These are phyloP conservation scores for Phytoseiulus persimilis DNA, from an alignment of 2,888 invertebrate species.

Conservation along the genomic window DNA sequence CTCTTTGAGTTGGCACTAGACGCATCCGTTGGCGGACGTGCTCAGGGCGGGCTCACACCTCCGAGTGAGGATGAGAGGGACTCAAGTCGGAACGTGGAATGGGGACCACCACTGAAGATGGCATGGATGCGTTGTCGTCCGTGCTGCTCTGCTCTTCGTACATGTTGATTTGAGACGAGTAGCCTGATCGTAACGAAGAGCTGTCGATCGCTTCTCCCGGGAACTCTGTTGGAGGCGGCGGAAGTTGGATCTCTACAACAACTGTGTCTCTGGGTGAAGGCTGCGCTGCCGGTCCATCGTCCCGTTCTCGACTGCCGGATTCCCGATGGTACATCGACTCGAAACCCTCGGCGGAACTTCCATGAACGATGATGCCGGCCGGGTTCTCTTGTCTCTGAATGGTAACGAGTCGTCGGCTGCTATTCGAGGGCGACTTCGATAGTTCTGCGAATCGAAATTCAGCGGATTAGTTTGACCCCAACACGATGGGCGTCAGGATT, in stretches of 20 bases:
- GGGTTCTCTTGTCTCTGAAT: slow-evolving; percentile 31
- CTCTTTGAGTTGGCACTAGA: not conserved
- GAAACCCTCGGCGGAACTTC: slow-evolving; percentile 26
- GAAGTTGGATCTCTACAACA: slow-evolving; percentile 6
- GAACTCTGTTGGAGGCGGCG: slow-evolving; percentile 13
- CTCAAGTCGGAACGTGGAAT: not conserved
- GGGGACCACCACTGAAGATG: slow-evolving; percentile 12
- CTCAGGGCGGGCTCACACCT: slow-evolving; percentile 12
- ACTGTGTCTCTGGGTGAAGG: slow-evolving; percentile 8
- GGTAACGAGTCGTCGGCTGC: slow-evolving; percentile 22
- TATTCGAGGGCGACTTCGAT: slow-evolving; percentile 22
- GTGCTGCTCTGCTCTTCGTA: slow-evolving; percentile 36
- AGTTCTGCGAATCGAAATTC: not conserved
- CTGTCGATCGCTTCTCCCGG: slow-evolving; percentile 13
- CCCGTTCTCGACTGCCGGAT: not conserved
- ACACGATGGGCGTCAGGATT: too few species aligned
- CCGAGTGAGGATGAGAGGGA: slow-evolving; percentile 23
- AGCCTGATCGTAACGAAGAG: not conserved
- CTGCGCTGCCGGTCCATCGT: not conserved
- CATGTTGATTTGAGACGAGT: slow-evolving; percentile 27
- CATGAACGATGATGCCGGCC: slow-evolving; percentile 23
- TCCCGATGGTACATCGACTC: slow-evolving; percentile 32
- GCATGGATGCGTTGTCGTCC: slow-evolving; percentile 31
- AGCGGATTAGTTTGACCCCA: too few species aligned
- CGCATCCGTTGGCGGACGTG: not conserved